Percentiles rank a stretch among this genome's conserved stretches.
These are phyloP conservation scores for Odontomachus brunneus DNA, from an alignment of 1,140 invertebrate genomes.

Conservation along the genomic window DNA sequence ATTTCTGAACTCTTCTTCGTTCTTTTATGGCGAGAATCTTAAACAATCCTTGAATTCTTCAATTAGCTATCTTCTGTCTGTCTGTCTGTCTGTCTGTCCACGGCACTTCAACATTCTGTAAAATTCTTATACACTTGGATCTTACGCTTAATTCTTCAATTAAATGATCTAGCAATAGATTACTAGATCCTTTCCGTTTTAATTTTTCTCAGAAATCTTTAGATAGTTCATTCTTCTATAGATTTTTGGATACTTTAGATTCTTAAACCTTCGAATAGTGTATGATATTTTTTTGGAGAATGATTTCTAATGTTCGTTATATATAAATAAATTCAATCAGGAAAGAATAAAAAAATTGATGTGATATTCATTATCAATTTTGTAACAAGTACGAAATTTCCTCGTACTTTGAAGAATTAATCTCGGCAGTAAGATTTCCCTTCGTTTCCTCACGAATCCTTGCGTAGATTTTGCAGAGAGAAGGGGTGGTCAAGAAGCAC, in stretches of 20 bases:
- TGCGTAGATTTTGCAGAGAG: neutral
- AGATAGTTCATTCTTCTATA: no score
- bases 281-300: neutral
- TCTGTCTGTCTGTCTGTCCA: neutral
- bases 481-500: constrained; percentile 71
- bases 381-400: constrained; percentile 1
- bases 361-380: neutral
- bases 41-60: constrained; percentile 7
- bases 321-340: neutral
- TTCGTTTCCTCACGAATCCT: constrained; percentile 11
- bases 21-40: constrained; percentile 7
- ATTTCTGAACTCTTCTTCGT: neutral
- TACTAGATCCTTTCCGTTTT: neutral
- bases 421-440: neutral
- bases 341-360: neutral
- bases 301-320: neutral
- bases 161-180: constrained; percentile 30
- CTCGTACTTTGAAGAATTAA: neutral
- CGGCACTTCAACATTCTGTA: neutral
- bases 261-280: neutral
- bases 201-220: neutral
- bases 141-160: constrained; percentile 27
- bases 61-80: neutral
- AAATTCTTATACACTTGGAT: constrained; percentile 1
- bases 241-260: neutral